These are phyloP conservation scores for Myotis yumanensis DNA, from an alignment of 2,113 vertebrate species.

Conservation along the genomic window DNA sequence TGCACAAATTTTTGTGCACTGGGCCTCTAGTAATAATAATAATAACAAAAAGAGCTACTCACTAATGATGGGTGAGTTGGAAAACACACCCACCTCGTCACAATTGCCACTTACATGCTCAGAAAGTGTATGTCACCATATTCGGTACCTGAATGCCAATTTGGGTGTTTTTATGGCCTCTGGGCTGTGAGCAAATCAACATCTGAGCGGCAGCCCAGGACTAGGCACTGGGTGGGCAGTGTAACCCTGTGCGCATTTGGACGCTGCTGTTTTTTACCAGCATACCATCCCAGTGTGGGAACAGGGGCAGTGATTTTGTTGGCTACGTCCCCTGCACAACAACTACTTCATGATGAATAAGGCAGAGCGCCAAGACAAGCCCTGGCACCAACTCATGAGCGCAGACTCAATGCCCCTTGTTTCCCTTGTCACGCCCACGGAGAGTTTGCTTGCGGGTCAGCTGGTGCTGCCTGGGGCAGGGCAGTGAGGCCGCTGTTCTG, in stretches of 20 bases:
- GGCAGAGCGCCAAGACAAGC: neutral
- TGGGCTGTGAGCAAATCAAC: neutral
- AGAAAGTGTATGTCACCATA: neutral
- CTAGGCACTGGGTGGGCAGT: too few relatives aligned
- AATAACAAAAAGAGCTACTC: neutral
- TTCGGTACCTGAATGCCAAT: neutral
- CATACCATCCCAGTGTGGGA: accelerated
- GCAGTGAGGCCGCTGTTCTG: neutral
- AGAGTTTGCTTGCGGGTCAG: neutral
- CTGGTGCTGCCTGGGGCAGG: neutral
- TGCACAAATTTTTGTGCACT: too few relatives aligned
- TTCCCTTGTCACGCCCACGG: neutral
- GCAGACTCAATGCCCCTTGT: neutral
- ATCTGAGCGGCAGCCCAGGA: neutral
- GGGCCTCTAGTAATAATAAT: too few relatives aligned
- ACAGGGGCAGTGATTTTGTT: neutral
- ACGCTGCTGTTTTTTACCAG: neutral
- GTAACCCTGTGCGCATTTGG: too few relatives aligned
- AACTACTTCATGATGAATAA: neutral
- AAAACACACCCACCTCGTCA: neutral
- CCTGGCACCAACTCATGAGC: too few relatives aligned
- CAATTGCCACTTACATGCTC: neutral
- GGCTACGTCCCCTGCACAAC: neutral
- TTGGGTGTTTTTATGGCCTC: neutral
- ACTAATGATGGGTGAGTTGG: neutral